These are phyloP conservation scores for Passer montanus DNA, from an alignment of 2,113 vertebrate genomes.

Conservation along the genomic window DNA sequence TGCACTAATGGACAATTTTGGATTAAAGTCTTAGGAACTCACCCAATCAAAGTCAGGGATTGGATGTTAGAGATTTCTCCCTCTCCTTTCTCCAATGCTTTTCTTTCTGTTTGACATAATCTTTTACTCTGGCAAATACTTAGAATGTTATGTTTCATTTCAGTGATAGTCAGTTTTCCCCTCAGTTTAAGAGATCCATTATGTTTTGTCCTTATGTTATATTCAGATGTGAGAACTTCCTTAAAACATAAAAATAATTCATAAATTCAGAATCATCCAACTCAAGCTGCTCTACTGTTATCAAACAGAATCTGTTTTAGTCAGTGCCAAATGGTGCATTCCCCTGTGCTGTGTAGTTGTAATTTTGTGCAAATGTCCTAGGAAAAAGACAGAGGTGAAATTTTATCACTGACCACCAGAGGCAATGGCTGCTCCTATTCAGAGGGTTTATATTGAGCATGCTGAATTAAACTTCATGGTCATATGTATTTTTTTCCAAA, in stretches of 20 bases:
- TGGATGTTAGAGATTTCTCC: not conserved
- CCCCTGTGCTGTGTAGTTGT: not conserved
- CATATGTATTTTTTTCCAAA: not conserved
- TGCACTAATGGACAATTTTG: not conserved
- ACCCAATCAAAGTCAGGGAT: not conserved
- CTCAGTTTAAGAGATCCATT: not conserved
- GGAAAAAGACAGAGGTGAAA: not conserved
- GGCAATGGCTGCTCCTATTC: not conserved
- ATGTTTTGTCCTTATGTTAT: not conserved
- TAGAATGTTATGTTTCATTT: not conserved
- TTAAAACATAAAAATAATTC: not conserved
- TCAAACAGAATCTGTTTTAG: not conserved
- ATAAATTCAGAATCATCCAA: not conserved
- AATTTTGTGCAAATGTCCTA: not conserved
- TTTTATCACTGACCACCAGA: not conserved
- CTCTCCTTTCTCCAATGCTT: not conserved
- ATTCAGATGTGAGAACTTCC: not conserved
- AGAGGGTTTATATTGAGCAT: not conserved
- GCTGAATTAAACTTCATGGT: not conserved
- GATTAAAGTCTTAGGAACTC: not conserved
- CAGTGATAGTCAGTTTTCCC: not conserved
- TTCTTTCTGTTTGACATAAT: not conserved
- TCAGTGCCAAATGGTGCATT: not conserved
- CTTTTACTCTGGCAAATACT: not conserved
- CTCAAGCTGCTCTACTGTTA: not conserved